Evolutionary conservation across 1,140 invertebrate genomes (phyloP).

Genomic region (Conopomorpha cramerella): DNA sequence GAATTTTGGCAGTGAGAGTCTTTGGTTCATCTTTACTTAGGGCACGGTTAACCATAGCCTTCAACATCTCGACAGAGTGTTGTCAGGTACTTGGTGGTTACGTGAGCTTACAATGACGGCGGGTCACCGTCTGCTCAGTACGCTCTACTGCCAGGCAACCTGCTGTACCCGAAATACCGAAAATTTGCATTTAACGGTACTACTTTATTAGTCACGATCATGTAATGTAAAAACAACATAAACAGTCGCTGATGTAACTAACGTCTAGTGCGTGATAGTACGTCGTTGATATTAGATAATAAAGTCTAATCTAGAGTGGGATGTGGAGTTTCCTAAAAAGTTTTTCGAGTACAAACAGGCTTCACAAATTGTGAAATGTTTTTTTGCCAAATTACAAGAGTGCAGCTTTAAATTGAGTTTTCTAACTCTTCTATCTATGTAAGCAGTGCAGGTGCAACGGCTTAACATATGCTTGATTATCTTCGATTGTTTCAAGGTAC

Average conservation of each 20-base stretch:
- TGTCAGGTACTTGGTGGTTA: slow-evolving; percentile 6
- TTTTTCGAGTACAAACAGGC: not conserved
- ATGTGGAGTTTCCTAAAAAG: too few species aligned
- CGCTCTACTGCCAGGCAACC: slow-evolving; percentile 23
- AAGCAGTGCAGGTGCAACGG: too few species aligned
- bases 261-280: too few species aligned
- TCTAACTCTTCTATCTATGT: too few species aligned
- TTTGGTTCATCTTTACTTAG: slow-evolving; percentile 31
- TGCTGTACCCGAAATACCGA: slow-evolving; percentile 7
- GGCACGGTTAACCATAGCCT: slow-evolving; percentile 41
- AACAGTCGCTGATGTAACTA: not conserved
- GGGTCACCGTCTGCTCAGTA: slow-evolving; percentile 20
- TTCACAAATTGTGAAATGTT: not conserved
- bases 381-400: not conserved
- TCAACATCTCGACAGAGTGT: slow-evolving; percentile 29
- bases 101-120: slow-evolving; percentile 13
- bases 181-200: slow-evolving; percentile 37
- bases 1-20: slow-evolving; percentile 22
- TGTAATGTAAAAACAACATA: slow-evolving; percentile 17
- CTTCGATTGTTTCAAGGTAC: too few species aligned
- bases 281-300: too few species aligned
- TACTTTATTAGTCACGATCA: slow-evolving; percentile 39
- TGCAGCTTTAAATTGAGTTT: not conserved
- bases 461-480: too few species aligned
- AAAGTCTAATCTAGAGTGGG: too few species aligned